Percentiles rank a stretch among this genome's conserved stretches.
phyloP scores from a whole-genome alignment of 2,888 invertebrate genomes.

The Rhagonycha fulva region DNA sequence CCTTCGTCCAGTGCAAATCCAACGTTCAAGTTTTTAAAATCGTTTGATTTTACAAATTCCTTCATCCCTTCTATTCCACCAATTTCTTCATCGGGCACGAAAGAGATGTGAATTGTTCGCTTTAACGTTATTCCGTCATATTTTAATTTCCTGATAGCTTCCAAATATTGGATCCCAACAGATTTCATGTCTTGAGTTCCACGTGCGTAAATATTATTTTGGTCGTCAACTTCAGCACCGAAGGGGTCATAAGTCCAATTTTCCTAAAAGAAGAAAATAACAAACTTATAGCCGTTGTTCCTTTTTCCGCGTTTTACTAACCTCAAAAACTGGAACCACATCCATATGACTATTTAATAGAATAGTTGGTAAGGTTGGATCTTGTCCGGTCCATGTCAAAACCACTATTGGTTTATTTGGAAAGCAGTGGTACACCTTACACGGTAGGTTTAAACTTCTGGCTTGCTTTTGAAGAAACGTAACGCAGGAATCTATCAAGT shows the following conservation, averaged over 20 bases:
- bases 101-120: constrained; percentile 70
- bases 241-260: constrained; percentile 92
- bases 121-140: constrained; percentile 58
- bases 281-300: background rate
- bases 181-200: constrained; percentile 88
- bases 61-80: constrained; percentile 84
- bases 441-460: constrained; percentile 64
- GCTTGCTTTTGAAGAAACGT: constrained; percentile 73
- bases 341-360: constrained; percentile 92
- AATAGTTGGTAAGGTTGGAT: constrained; percentile 69
- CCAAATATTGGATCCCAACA: constrained; percentile 75
- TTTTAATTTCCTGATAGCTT: constrained; percentile 69
- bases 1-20: constrained; percentile 91
- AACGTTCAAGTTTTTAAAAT: constrained; percentile 77
- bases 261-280: constrained; percentile 56
- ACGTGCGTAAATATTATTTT: constrained; percentile 83
- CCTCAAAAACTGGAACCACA: constrained; percentile 85
- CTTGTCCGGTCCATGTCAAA: constrained; percentile 76
- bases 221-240: constrained; percentile 77
- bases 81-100: constrained; percentile 87
- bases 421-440: constrained; percentile 60
- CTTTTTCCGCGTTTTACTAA: background rate
- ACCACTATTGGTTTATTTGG: constrained; percentile 74
- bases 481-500: constrained; percentile 65
- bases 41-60: constrained; percentile 72